Evolutionary conservation across 2,888 invertebrate genomes (phyloP).

Genomic region (Ornithoptera alexandrae): DNA sequence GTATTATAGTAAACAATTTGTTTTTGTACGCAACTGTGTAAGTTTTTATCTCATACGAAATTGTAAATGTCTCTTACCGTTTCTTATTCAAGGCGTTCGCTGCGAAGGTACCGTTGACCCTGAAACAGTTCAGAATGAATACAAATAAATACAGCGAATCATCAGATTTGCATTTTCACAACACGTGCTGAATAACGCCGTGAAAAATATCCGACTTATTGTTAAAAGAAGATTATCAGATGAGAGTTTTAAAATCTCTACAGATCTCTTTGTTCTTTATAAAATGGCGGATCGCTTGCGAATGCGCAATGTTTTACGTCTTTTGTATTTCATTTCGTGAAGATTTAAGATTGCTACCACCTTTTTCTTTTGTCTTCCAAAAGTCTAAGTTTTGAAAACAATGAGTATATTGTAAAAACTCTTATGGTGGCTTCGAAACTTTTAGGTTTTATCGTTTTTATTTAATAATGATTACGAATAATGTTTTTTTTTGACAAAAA

Average conservation of each 20-base stretch:
- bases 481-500: no score
- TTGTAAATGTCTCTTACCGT: conserved; percentile 14
- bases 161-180: conserved; percentile 13
- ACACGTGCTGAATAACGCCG: conserved; percentile 1
- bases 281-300: conserved; percentile 9
- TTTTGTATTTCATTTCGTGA: not conserved
- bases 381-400: not conserved
- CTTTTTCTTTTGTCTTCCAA: not conserved
- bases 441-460: no score
- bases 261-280: conserved; percentile 7
- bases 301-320: conserved; percentile 3
- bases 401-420: not conserved
- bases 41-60: conserved; percentile 14
- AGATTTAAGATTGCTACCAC: not conserved
- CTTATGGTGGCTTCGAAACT: not conserved
- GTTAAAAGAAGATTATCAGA: conserved; percentile 1
- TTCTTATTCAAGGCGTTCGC: conserved; percentile 14
- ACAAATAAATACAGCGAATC: conserved; percentile 20
- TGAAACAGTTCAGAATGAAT: conserved; percentile 13
- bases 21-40: not conserved
- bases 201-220: conserved; percentile 10
- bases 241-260: conserved; percentile 4
- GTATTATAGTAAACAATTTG: not conserved
- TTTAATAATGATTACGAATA: not conserved
- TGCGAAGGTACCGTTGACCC: conserved; percentile 4